Conservation (phyloP, 2,888 invertebrate genomes). For the Cryptus armator region DNA sequence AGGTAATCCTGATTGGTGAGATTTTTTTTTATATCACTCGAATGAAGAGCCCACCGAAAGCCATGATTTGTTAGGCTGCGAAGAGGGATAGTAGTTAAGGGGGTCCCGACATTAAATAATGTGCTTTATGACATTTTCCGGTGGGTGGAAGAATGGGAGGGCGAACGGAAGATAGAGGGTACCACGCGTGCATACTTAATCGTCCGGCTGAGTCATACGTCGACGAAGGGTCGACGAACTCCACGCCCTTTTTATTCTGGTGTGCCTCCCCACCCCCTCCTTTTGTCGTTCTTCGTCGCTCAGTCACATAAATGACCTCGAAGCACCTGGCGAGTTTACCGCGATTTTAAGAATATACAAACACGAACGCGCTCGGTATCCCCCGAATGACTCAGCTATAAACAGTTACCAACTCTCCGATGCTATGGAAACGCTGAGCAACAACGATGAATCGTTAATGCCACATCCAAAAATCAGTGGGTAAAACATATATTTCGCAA, state of each 20-base stretch:
- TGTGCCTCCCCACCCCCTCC: background rate
- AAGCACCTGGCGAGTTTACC: conserved; percentile 51
- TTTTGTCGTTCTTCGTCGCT: conserved; percentile 31
- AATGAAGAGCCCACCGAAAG: conserved; percentile 31
- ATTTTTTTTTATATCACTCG: conserved; percentile 35
- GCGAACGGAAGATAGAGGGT: conserved; percentile 70
- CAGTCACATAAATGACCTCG: conserved; percentile 42
- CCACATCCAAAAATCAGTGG: background rate
- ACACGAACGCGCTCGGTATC: conserved; percentile 5
- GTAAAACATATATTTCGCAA: background rate
- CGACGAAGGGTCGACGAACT: conserved; percentile 76
- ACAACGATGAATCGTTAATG: conserved; percentile 16
- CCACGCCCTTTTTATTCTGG: conserved; percentile 65
- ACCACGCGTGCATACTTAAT: conserved; percentile 77
- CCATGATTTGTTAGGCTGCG: conserved; percentile 21
- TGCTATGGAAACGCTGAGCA: conserved; percentile 3
- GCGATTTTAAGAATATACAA: conserved; percentile 35
- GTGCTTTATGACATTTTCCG: conserved; percentile 80
- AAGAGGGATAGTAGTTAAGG: conserved; percentile 17
- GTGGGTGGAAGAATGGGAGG: conserved; percentile 72
- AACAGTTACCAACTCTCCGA: background rate
- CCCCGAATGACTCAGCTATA: background rate
- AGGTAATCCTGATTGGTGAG: conserved; percentile 15
- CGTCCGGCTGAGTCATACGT: conserved; percentile 75
- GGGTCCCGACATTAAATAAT: conserved; percentile 70